Percentiles rank a stretch among this genome's conserved stretches.
phyloP scores from a whole-genome alignment of 2,113 vertebrate species.

The Sphaerodactylus townsendi region DNA sequence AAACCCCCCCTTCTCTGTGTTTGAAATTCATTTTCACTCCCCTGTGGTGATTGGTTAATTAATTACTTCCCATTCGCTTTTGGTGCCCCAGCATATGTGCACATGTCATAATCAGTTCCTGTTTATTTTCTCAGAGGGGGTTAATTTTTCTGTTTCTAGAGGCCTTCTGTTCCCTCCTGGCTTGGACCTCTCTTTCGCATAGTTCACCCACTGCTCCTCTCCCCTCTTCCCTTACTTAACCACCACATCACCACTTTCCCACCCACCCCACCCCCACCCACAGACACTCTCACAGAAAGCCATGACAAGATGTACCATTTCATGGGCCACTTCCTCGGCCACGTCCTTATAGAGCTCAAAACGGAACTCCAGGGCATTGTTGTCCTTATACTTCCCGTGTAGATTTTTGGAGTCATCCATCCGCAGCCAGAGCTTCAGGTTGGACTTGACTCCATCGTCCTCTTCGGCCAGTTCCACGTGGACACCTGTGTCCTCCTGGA shows the following conservation, averaged over 20 bases:
- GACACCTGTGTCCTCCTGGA: constrained; percentile 92
- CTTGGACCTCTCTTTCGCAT: neutral
- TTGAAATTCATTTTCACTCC: no score
- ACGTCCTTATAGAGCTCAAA: constrained; percentile 94
- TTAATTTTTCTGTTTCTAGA: neutral
- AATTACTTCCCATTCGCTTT: no score
- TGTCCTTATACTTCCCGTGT: constrained; percentile 92
- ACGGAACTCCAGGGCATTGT: constrained; percentile 95
- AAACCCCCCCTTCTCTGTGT: no score
- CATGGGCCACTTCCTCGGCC: constrained; percentile 94
- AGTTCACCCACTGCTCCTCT: neutral
- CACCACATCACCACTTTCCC: no score
- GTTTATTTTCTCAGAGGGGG: no score
- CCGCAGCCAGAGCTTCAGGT: constrained; percentile 93
- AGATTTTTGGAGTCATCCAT: constrained; percentile 93
- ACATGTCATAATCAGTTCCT: no score
- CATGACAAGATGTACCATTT: constrained; percentile 84
- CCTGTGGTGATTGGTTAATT: no score
- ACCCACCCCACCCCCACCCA: neutral
- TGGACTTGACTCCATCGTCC: constrained; percentile 86
- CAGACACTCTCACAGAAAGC: neutral
- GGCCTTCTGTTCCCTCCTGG: neutral
- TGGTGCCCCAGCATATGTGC: no score
- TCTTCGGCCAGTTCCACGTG: constrained; percentile 94
- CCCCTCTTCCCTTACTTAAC: no score